These are phyloP conservation scores for Apamea monoglypha DNA, from an alignment of 2,888 invertebrate genomes.

Conservation along the genomic window DNA sequence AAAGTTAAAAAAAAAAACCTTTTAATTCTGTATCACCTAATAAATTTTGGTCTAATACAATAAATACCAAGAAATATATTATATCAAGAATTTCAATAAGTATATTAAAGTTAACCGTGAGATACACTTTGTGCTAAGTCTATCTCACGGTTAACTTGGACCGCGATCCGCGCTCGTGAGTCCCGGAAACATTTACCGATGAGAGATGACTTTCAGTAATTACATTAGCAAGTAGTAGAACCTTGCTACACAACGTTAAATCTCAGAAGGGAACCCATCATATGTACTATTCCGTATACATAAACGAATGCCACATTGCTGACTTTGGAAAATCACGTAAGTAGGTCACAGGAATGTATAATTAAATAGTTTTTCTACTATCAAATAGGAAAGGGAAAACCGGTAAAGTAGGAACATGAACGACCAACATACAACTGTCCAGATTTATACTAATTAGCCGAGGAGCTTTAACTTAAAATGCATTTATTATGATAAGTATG, in stretches of 20 bases:
- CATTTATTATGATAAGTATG: background rate
- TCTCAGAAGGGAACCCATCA: background rate
- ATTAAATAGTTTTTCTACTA: too few species aligned
- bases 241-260: background rate
- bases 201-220: conserved; percentile 26
- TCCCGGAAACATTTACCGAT: conserved; percentile 21
- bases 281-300: background rate
- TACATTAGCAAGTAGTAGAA: conserved; percentile 21
- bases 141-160: background rate
- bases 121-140: background rate
- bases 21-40: background rate
- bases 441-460: too few species aligned
- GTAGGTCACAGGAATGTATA: too few species aligned
- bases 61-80: background rate
- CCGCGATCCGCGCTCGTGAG: background rate
- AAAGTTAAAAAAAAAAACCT: background rate
- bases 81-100: background rate
- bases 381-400: background rate
- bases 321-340: background rate
- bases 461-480: background rate
- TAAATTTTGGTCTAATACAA: background rate
- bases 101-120: background rate
- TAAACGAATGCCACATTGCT: background rate
- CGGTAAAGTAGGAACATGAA: background rate
- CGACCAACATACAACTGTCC: background rate